phyloP scores from a whole-genome alignment of 2,113 vertebrate species.

The Pholis gunnellus region DNA sequence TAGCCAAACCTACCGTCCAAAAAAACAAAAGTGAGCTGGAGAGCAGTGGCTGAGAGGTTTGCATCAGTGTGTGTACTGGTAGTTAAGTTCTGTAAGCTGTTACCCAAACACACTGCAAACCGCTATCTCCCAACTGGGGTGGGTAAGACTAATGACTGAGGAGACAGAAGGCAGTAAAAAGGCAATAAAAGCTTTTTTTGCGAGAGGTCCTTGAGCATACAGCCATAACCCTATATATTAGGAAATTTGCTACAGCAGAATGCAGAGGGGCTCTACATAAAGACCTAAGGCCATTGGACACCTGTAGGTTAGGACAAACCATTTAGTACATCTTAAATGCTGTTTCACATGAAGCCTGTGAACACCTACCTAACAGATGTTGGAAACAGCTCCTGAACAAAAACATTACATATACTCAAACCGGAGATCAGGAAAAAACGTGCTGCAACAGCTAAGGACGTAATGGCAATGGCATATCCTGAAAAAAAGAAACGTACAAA shows the following conservation, averaged over 20 bases:
- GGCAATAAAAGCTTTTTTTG: not conserved
- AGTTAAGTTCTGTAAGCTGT: too few relatives aligned
- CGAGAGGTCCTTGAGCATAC: not conserved
- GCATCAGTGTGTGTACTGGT: too few relatives aligned
- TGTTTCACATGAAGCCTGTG: not conserved
- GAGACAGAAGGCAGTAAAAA: not conserved
- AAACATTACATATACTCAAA: constrained; percentile 35
- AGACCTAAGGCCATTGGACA: not conserved
- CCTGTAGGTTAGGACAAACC: not conserved
- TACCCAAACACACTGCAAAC: not conserved
- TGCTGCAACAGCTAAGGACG: constrained; percentile 45
- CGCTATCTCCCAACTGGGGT: not conserved
- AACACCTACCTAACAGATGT: constrained; percentile 67
- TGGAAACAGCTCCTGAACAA: constrained; percentile 73
- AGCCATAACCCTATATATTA: not conserved
- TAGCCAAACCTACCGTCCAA: too few relatives aligned
- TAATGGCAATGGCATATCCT: constrained; percentile 41
- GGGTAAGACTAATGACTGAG: not conserved
- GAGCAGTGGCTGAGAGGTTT: too few relatives aligned
- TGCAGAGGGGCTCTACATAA: not conserved
- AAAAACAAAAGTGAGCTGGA: too few relatives aligned
- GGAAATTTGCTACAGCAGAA: not conserved
- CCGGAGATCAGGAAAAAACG: constrained; percentile 56
- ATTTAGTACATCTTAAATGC: not conserved
- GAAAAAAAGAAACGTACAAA: not conserved